Percentiles rank a stretch among this genome's conserved stretches.
Conservation (phyloP, 2,113 vertebrate genomes). For the Dipodomys merriami region DNA sequence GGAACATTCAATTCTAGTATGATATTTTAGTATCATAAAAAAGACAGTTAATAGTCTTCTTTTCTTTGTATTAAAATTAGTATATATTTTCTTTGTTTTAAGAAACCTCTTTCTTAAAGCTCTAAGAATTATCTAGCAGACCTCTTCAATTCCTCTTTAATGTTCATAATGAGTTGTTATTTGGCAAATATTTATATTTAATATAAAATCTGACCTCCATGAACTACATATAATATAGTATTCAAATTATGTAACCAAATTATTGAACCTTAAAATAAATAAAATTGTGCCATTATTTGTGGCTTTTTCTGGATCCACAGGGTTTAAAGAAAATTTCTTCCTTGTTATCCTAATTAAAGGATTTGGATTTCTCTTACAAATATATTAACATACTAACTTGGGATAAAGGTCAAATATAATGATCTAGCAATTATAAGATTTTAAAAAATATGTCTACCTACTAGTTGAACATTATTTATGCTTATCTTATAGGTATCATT, state of each 20-base stretch:
- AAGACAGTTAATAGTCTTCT: background rate
- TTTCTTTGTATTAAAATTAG: background rate
- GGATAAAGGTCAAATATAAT: slow-evolving; percentile 82
- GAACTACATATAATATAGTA: background rate
- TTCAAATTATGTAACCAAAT: background rate
- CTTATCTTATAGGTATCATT: slow-evolving; percentile 73
- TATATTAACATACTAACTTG: slow-evolving; percentile 77
- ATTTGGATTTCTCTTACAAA: slow-evolving; percentile 80
- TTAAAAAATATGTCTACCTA: slow-evolving; percentile 63
- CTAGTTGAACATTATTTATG: slow-evolving; percentile 72
- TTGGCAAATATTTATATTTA: background rate
- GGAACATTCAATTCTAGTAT: background rate
- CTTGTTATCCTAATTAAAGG: slow-evolving; percentile 70
- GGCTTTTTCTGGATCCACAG: background rate
- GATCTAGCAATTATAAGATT: slow-evolving; percentile 75
- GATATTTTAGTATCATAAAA: background rate
- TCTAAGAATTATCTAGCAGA: background rate
- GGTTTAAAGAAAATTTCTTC: slow-evolving; percentile 52
- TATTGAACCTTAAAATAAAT: background rate
- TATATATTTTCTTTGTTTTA: background rate
- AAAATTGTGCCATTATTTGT: background rate
- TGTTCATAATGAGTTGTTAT: background rate
- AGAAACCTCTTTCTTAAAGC: too few species aligned
- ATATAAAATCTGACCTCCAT: background rate
- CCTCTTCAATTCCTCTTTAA: background rate